These are phyloP conservation scores for Colletes gigas DNA, from an alignment of 1,140 invertebrate species.

Conservation along the genomic window DNA sequence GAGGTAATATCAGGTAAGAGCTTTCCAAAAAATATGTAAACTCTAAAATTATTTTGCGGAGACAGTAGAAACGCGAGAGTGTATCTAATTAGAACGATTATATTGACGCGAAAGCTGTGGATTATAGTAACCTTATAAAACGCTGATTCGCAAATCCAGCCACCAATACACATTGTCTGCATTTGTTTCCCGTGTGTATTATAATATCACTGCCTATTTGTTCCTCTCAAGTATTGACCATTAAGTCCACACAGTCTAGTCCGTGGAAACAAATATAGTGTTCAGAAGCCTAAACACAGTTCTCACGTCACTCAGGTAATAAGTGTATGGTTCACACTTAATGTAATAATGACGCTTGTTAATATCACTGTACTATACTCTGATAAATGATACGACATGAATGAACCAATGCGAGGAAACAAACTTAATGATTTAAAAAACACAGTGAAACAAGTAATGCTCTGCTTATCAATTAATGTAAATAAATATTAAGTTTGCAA, in stretches of 20 bases:
- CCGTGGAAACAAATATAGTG: constrained; percentile 45
- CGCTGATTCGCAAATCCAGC: constrained; percentile 75
- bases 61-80: constrained; percentile 41
- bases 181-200: constrained; percentile 72
- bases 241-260: constrained; percentile 51
- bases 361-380: constrained; percentile 59
- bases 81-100: constrained; percentile 44
- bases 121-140: constrained; percentile 50
- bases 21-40: constrained; percentile 42
- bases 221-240: constrained; percentile 42
- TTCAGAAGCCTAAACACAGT: constrained; percentile 58
- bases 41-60: constrained; percentile 48
- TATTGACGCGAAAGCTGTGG: constrained; percentile 55
- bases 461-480: constrained; percentile 67
- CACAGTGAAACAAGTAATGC: constrained; percentile 69
- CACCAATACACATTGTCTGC: constrained; percentile 83
- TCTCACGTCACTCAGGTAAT: constrained; percentile 54
- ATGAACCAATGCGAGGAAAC: constrained; percentile 66
- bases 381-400: constrained; percentile 72
- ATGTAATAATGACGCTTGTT: constrained; percentile 49
- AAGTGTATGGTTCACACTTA: constrained; percentile 49
- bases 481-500: constrained; percentile 68
- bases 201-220: constrained; percentile 61
- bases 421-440: constrained; percentile 67
- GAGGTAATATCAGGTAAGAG: constrained; percentile 49